These are phyloP conservation scores for Cordilura impudica DNA, from an alignment of 2,888 invertebrate species.

Conservation along the genomic window DNA sequence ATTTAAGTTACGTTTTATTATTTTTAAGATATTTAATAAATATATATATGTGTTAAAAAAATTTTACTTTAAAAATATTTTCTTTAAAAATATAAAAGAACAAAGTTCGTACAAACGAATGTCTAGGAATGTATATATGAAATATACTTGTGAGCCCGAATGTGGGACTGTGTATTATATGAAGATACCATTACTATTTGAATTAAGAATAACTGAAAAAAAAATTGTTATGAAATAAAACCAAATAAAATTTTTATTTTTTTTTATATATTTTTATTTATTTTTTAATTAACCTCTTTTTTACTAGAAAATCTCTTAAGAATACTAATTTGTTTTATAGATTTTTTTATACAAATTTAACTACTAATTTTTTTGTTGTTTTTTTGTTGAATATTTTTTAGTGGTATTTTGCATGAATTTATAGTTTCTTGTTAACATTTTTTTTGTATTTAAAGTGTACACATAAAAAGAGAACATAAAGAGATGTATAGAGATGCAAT, in stretches of 20 bases:
- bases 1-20: too few species aligned
- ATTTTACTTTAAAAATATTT: too few species aligned
- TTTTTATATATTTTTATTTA: conserved; percentile 44
- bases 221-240: too few species aligned
- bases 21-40: too few species aligned
- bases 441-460: conserved; percentile 6
- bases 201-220: too few species aligned
- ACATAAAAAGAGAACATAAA: conserved; percentile 4
- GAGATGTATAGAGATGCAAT: conserved; percentile 10
- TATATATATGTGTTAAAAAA: too few species aligned
- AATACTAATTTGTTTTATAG: conserved; percentile 64
- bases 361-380: conserved; percentile 53
- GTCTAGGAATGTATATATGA: too few species aligned
- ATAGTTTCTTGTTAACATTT: conserved; percentile 13
- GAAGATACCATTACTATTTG: too few species aligned
- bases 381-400: conserved; percentile 21
- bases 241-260: conserved; percentile 13
- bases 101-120: too few species aligned
- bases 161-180: too few species aligned
- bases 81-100: too few species aligned
- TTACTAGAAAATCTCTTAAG: conserved; percentile 66
- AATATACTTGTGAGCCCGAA: too few species aligned
- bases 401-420: conserved; percentile 32
- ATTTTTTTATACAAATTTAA: conserved; percentile 64
- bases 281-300: conserved; percentile 58